Conservation (phyloP, 1,140 invertebrate genomes). For the Camponotus floridanus region DNA sequence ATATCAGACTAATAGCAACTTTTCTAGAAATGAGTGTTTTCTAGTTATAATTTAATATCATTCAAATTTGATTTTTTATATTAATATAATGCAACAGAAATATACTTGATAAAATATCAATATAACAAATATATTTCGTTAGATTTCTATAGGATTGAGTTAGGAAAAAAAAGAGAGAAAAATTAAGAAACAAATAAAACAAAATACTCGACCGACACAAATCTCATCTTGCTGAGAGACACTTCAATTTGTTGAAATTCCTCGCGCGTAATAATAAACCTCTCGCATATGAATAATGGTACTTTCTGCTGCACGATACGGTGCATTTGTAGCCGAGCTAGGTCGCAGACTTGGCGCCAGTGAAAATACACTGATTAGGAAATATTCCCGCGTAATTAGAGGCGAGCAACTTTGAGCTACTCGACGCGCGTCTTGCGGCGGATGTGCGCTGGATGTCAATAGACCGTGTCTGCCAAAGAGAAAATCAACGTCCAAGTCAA, state of each 20-base stretch:
- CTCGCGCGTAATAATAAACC: conserved; percentile 25
- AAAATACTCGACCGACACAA: neutral
- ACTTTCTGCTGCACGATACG: conserved; percentile 23
- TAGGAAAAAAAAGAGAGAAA: too few species aligned
- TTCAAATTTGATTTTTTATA: neutral
- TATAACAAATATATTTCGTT: neutral
- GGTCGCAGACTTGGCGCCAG: conserved; percentile 64
- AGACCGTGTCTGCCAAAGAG: conserved; percentile 68
- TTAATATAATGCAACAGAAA: neutral
- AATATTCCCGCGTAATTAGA: conserved; percentile 82
- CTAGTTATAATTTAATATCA: conserved; percentile 3
- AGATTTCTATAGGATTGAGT: neutral
- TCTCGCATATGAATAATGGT: conserved; percentile 37
- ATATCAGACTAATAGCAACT: too few species aligned
- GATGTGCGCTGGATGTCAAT: conserved; percentile 75
- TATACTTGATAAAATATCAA: neutral
- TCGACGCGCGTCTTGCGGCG: conserved; percentile 61
- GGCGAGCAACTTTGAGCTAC: conserved; percentile 67
- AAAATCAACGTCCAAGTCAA: conserved; percentile 67
- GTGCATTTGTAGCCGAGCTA: conserved; percentile 41
- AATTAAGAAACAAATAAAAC: neutral
- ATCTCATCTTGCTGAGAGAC: neutral
- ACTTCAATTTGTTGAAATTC: neutral
- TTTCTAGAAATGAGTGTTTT: neutral
- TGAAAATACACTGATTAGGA: conserved; percentile 81